Evolutionary conservation across 92 coral and sea anemone genomes (phyloP).

Genomic region (Ricordea florida): DNA sequence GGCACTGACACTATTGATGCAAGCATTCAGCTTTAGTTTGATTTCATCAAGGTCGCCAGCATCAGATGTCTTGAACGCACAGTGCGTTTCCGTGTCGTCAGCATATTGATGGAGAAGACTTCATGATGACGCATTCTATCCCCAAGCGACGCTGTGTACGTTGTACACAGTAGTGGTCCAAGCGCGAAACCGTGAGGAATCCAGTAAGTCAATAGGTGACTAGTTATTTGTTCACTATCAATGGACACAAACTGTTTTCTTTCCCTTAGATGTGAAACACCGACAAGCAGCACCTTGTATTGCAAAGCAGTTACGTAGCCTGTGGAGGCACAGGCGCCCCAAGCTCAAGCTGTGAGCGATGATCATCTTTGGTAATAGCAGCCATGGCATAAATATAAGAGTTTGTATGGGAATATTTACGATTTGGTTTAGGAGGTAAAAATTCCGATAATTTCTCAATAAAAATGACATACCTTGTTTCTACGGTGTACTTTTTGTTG

Average conservation of each 20-base stretch:
- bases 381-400: too few relatives aligned
- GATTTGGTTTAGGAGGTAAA: too few relatives aligned
- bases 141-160: constrained; percentile 12
- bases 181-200: constrained; percentile 1
- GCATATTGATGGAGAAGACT: constrained; percentile 20
- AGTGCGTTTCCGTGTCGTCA: constrained; percentile 25
- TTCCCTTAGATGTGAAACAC: constrained; percentile 16
- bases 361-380: too few relatives aligned
- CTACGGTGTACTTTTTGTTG: too few relatives aligned
- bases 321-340: too few relatives aligned
- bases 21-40: constrained; percentile 14
- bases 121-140: constrained; percentile 14
- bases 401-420: too few relatives aligned
- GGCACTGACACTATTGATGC: constrained; percentile 2
- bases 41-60: constrained; percentile 8
- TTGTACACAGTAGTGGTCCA: neutral
- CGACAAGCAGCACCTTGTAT: constrained; percentile 14
- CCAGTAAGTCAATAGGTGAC: constrained; percentile 7
- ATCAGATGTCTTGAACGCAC: constrained; percentile 4
- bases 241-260: constrained; percentile 26
- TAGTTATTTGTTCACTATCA: constrained; percentile 22
- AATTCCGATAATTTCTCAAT: too few relatives aligned
- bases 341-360: too few relatives aligned
- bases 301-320: constrained; percentile 16
- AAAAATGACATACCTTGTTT: too few relatives aligned